Conservation (phyloP, 2,113 vertebrate genomes). For the Indicator maculatus region DNA sequence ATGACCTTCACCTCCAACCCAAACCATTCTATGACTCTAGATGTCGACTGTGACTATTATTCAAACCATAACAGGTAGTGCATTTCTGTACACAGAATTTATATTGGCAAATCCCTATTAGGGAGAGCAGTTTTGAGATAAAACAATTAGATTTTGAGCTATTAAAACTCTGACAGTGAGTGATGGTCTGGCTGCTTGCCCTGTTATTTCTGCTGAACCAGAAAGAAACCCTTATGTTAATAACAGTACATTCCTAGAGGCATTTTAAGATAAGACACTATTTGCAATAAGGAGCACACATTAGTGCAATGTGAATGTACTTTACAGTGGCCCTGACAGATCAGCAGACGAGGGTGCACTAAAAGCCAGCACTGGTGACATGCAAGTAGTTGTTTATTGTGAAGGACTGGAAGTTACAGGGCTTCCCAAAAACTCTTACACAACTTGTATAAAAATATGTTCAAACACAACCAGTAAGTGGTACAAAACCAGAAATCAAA, state of each 20-base stretch:
- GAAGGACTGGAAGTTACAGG: background rate
- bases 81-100: conserved; percentile 23
- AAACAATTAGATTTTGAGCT: conserved; percentile 48
- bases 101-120: conserved; percentile 8
- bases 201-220: conserved; percentile 40
- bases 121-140: conserved; percentile 33
- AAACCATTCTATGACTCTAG: too few species aligned
- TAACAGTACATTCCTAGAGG: background rate
- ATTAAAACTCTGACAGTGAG: conserved; percentile 21
- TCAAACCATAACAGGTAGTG: background rate
- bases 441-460: background rate
- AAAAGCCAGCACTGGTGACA: background rate
- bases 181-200: conserved; percentile 4
- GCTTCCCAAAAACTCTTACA: background rate
- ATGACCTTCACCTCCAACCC: too few species aligned
- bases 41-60: background rate
- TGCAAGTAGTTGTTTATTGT: background rate
- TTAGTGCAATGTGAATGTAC: background rate
- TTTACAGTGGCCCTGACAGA: background rate
- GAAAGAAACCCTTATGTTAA: conserved; percentile 16
- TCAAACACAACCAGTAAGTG: background rate
- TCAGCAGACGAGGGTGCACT: background rate
- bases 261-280: background rate
- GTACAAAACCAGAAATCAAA: background rate
- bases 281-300: background rate